These are phyloP conservation scores for Heliothis virescens DNA, from an alignment of 1,140 invertebrate genomes.

Conservation along the genomic window DNA sequence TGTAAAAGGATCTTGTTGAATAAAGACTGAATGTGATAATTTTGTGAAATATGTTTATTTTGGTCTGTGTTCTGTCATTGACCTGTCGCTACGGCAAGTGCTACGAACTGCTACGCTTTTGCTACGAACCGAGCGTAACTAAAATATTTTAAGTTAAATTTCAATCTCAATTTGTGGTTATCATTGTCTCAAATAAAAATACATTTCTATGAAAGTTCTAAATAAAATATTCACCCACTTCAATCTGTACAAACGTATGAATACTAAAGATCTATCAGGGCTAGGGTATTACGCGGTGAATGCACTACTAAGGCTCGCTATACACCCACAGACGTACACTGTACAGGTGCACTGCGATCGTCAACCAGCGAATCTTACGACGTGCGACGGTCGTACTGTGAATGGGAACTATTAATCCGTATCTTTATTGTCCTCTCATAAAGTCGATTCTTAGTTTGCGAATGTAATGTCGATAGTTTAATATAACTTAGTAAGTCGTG, in stretches of 20 bases:
- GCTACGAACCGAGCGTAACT: neutral
- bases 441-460: slow-evolving; percentile 43
- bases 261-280: neutral
- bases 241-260: neutral
- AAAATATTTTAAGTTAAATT: too few species aligned
- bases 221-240: neutral
- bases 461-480: slow-evolving; percentile 28
- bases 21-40: too few species aligned
- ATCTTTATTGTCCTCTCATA: slow-evolving; percentile 46
- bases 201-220: too few species aligned
- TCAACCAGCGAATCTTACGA: slow-evolving; percentile 40
- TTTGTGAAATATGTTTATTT: too few species aligned
- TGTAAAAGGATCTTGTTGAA: neutral
- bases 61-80: neutral
- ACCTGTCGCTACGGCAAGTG: neutral
- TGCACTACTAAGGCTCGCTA: slow-evolving; percentile 22
- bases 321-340: slow-evolving; percentile 30
- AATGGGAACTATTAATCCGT: slow-evolving; percentile 47
- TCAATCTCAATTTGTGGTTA: too few species aligned
- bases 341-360: slow-evolving; percentile 46
- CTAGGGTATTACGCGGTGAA: neutral
- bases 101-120: slow-evolving; percentile 4
- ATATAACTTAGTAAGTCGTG: slow-evolving; percentile 17
- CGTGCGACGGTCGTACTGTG: slow-evolving; percentile 39
- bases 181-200: too few species aligned